phyloP scores from a whole-genome alignment of 2,797 vertebrate genomes.

The Tangara arthus region DNA sequence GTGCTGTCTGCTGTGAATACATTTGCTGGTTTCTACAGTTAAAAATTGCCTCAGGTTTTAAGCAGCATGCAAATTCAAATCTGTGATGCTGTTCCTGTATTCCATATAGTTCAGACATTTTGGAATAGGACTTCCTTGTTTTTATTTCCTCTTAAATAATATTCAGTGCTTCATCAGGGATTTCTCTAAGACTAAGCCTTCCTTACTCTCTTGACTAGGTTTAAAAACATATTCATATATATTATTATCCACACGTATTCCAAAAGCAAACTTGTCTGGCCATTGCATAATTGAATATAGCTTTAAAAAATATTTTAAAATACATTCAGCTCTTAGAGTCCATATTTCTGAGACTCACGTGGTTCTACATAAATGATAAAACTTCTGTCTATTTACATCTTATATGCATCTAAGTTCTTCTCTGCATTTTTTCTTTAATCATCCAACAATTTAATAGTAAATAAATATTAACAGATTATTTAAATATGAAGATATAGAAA shows the following conservation, averaged over 20 bases:
- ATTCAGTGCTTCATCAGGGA: not conserved
- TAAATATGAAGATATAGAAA: not conserved
- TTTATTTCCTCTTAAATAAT: not conserved
- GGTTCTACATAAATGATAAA: not conserved
- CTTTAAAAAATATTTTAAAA: not conserved
- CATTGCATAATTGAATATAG: not conserved
- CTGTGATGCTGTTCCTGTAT: not conserved
- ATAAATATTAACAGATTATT: not conserved
- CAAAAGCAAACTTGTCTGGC: not conserved
- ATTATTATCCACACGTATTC: not conserved
- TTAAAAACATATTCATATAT: not conserved
- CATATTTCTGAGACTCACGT: not conserved
- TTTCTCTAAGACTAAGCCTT: not conserved
- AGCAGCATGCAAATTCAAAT: not conserved
- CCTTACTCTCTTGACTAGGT: not conserved
- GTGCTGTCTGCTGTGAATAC: not conserved
- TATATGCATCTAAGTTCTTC: not conserved
- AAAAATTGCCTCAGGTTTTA: not conserved
- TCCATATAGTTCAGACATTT: not conserved
- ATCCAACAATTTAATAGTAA: not conserved
- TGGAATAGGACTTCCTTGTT: not conserved
- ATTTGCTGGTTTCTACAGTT: not conserved
- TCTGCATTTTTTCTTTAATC: not conserved
- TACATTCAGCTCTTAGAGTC: not conserved
- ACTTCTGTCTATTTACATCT: not conserved